phyloP scores from a whole-genome alignment of 2,888 invertebrate species.

The Trichogramma evanescens region DNA sequence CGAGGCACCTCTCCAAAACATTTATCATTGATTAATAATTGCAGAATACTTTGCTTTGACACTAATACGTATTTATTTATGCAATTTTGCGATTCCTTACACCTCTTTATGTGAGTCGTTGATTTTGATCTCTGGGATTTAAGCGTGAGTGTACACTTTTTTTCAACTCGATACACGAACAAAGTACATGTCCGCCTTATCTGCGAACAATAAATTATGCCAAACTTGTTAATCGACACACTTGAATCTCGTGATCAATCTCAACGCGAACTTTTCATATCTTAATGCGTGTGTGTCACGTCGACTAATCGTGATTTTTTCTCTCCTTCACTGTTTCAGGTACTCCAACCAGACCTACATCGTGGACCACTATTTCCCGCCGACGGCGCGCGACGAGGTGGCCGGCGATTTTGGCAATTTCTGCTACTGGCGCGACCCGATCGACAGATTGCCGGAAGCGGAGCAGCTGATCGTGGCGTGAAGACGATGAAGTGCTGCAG shows the following conservation, averaged over 20 bases:
- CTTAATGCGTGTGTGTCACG: not conserved
- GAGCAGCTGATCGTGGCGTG: slow-evolving; percentile 25
- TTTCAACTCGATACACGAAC: too few species aligned
- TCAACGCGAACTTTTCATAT: not conserved
- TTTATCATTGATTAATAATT: too few species aligned
- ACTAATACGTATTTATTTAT: too few species aligned
- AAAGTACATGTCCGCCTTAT: too few species aligned
- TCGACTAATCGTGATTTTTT: not conserved
- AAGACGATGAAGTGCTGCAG: not conserved
- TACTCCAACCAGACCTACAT: slow-evolving; percentile 91
- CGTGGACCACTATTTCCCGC: slow-evolving; percentile 94
- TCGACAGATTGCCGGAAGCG: slow-evolving; percentile 52
- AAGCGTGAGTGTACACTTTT: too few species aligned
- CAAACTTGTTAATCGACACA: not conserved
- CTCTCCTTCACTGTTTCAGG: slow-evolving; percentile 52
- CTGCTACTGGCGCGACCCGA: slow-evolving; percentile 88
- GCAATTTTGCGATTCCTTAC: too few species aligned
- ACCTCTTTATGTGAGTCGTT: too few species aligned
- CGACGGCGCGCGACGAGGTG: slow-evolving; percentile 55
- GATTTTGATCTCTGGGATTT: too few species aligned
- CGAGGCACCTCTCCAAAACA: too few species aligned
- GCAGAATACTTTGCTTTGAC: too few species aligned
- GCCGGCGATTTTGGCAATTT: slow-evolving; percentile 75
- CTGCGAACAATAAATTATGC: too few species aligned
- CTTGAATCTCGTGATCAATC: slow-evolving; percentile 8